Evolutionary conservation across 92 coral and sea anemone genomes (phyloP), one percentile per base, ranked within the genome.

Genomic region (Diadumene lineata): DNA sequence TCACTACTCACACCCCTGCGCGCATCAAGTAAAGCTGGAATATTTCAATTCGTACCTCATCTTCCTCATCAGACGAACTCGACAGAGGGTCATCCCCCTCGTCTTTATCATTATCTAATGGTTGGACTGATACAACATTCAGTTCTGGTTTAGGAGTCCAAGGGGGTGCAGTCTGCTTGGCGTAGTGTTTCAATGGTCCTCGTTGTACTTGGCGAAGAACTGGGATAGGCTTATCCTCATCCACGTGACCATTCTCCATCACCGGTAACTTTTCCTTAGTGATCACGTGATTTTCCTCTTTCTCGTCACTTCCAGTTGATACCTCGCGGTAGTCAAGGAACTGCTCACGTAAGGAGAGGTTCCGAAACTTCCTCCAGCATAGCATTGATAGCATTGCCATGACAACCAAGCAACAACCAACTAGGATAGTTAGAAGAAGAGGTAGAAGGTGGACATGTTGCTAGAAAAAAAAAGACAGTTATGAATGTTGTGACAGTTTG

Each of bases 121-220:
- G 97, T 67, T 91, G 97, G 60, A 91, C 97, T 34, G 97, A 91
- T 7, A 91, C 93, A 23, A 91, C 97, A 75, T 68, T 91, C 55
- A 91, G 84, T 78, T 91, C 97, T 74, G 97, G 97, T 85, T 91
- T 91, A 43, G 97, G 97, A 18, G 91, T 88, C 97, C 97, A 91
- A 2, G 97, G 97, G 53, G 97, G 97, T 21, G 93, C 93, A 11
- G 83, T 70, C 68, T 68, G 69, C 63, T 71, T 82, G 50, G 66
- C 70, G 33, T n/a, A 68, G 25, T 77, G 84, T 57, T 77, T 86
- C 68, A 67, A 73, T 62, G 76, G 82, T 55, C 82, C 82, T 50
- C 82, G 67, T 60, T 78, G 82, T 15, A 78, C 76, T 31, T 78
- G 82, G 22, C 82, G 74, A 2, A 78, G 69, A 6, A 78, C 67